Base-by-base conservation (phyloP, 2,888 invertebrate genomes). In the Dascillus cervinus region DNA sequence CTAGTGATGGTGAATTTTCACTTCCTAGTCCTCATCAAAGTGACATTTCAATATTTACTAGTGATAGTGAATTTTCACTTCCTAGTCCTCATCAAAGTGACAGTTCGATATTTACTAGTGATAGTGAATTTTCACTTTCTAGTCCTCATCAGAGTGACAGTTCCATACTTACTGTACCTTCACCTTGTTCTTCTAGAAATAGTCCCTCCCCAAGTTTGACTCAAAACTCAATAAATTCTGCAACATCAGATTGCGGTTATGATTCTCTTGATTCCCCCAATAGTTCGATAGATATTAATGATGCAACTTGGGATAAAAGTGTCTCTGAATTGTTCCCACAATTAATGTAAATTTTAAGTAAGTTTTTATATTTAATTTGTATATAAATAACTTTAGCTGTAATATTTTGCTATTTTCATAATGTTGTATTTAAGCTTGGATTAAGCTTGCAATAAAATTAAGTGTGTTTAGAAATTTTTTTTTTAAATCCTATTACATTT, bases 241-340 rank as follows among this genome's bases (percentile, higher is more conserved):
- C 22, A 31, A 31, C 28, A 10, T 74, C 76, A n/a, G 79, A 80
- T 55, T 67, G 69, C 47, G 79, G 79, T 2, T 80, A 80, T 49
- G 79, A 79, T 53, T 79, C 79, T 0, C 64, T 77, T 23, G 76
- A 70, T 39, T 79, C 80, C 0, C 78, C 79, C 2, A 40, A 45
- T 25, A 52, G 53, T 45, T 43, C 62, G 11, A 56, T 61, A 3
- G 80, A 29, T 4, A 13, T 12, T 4, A 34, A 37, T 4, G 11
- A 26, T 8, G 27, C 82, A 55, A 69, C 79, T 52, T 84, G 82
- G 82, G 79, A 81, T 54, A 78, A 77, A 54, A 79, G 79, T 48
- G 77, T 85, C 50, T 77, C 81, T 39, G 84, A 85, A 64, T 64
- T 87, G 47, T 87, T 87, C 64, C 85, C 86, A 19, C 75, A 75